These are phyloP conservation scores for Ochropleura leucogaster DNA, from an alignment of 2,888 invertebrate genomes.

Conservation along the genomic window DNA sequence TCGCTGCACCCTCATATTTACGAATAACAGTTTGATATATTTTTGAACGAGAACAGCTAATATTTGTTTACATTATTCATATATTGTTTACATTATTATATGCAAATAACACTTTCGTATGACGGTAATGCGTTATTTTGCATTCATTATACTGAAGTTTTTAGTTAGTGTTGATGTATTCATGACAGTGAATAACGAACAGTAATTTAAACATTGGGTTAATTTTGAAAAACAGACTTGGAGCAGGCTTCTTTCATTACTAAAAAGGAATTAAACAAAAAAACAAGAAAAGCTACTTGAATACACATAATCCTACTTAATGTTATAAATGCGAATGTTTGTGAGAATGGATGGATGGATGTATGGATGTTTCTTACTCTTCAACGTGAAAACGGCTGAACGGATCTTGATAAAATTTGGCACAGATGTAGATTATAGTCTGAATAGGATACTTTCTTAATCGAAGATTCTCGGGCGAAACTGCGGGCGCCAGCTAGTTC, in stretches of 20 bases:
- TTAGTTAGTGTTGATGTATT: conserved; percentile 43
- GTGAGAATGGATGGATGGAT: too few relatives aligned
- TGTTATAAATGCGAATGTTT: too few relatives aligned
- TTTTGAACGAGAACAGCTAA: conserved; percentile 24
- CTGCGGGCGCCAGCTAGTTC: too few relatives aligned
- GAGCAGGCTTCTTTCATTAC: neutral
- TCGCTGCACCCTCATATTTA: conserved; percentile 42
- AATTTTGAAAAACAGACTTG: conserved; percentile 27
- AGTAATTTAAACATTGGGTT: conserved; percentile 46
- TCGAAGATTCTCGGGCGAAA: too few relatives aligned
- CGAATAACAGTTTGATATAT: conserved; percentile 24
- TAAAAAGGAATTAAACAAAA: neutral
- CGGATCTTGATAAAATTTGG: too few relatives aligned
- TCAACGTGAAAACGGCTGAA: too few relatives aligned
- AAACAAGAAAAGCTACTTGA: too few relatives aligned
- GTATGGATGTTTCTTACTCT: too few relatives aligned
- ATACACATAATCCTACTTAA: too few relatives aligned
- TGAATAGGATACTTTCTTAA: too few relatives aligned
- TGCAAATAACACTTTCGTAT: conserved; percentile 46
- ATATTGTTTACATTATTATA: conserved; percentile 37
- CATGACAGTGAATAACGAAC: conserved; percentile 24
- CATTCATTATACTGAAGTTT: conserved; percentile 46
- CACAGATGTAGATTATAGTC: too few relatives aligned
- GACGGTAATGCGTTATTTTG: conserved; percentile 42
- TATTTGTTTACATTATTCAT: conserved; percentile 51